A percentile compares a stretch with the other conserved stretches of the same genome.
These are phyloP conservation scores for Caenorhabditis brenneri DNA, from an alignment of 1,140 invertebrate species.

Conservation along the genomic window DNA sequence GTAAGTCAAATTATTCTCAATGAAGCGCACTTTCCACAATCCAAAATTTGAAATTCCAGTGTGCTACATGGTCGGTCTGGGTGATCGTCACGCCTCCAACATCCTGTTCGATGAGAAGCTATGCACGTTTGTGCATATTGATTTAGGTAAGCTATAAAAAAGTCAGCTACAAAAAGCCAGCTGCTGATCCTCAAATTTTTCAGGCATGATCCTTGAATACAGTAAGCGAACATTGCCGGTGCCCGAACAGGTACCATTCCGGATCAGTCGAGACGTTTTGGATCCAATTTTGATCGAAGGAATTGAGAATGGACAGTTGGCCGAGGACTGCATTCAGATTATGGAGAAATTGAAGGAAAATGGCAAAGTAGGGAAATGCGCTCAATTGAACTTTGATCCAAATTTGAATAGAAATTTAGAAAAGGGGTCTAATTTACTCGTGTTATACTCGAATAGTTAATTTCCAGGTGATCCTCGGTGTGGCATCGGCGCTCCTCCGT, in stretches of 20 bases:
- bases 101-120: slow-evolving; percentile 86
- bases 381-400: no score
- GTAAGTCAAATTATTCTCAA: slow-evolving; percentile 62
- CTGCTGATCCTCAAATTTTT: no score
- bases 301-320: slow-evolving; percentile 77
- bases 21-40: background rate
- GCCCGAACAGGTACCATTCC: slow-evolving; percentile 90
- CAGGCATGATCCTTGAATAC: slow-evolving; percentile 90
- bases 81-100: slow-evolving; percentile 88
- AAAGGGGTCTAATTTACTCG: no score
- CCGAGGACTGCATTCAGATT: background rate
- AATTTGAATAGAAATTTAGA: no score
- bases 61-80: slow-evolving; percentile 88
- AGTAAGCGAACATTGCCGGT: slow-evolving; percentile 83
- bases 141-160: slow-evolving; percentile 89
- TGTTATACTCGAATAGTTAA: no score
- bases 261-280: slow-evolving; percentile 87
- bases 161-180: no score
- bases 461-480: slow-evolving; percentile 20
- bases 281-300: slow-evolving; percentile 87
- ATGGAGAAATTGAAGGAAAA: slow-evolving; percentile 38
- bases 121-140: slow-evolving; percentile 91
- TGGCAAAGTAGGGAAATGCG: background rate
- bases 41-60: no score
- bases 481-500: background rate